Percentiles rank a stretch among this genome's conserved stretches.
Evolutionary conservation across 2,888 invertebrate genomes (phyloP).

Genomic region (Cryptophagus acutangulus): DNA sequence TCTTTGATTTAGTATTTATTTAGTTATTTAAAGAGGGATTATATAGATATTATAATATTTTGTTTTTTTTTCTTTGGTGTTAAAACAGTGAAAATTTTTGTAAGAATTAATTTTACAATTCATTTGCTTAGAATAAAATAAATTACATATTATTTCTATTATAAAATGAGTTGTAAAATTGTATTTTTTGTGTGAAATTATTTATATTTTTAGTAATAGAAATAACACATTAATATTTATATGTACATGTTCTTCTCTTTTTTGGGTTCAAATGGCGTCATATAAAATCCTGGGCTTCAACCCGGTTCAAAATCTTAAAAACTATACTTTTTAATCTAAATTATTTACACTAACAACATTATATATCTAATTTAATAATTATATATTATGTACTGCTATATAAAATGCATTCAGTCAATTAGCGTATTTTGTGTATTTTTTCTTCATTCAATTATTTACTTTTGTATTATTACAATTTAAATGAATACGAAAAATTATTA

Average conservation of each 20-base stretch:
- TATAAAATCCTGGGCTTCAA: conserved; percentile 40
- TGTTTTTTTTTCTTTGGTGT: conserved; percentile 28
- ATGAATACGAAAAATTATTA: conserved; percentile 35
- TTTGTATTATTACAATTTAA: no score
- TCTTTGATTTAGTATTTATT: conserved; percentile 14
- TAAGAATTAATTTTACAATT: conserved; percentile 5
- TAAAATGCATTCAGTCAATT: conserved; percentile 38
- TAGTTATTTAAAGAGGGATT: no score
- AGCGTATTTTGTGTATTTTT: conserved; percentile 13
- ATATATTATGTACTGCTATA: no score
- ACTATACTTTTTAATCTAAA: conserved; percentile 27
- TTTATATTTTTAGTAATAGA: conserved; percentile 3
- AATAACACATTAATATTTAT: conserved; percentile 22
- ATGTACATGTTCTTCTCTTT: conserved; percentile 13
- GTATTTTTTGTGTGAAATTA: no score
- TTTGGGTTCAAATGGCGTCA: conserved; percentile 33
- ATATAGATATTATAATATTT: conserved; percentile 9
- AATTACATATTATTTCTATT: not conserved
- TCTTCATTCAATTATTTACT: no score
- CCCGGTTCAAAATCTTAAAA: conserved; percentile 37
- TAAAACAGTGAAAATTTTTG: conserved; percentile 28
- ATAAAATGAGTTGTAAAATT: conserved; percentile 6
- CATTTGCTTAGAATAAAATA: conserved; percentile 3
- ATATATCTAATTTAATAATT: no score
- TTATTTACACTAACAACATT: conserved; percentile 42